phyloP scores from a whole-genome alignment of 1,140 invertebrate species.

The Drosophila ficusphila region DNA sequence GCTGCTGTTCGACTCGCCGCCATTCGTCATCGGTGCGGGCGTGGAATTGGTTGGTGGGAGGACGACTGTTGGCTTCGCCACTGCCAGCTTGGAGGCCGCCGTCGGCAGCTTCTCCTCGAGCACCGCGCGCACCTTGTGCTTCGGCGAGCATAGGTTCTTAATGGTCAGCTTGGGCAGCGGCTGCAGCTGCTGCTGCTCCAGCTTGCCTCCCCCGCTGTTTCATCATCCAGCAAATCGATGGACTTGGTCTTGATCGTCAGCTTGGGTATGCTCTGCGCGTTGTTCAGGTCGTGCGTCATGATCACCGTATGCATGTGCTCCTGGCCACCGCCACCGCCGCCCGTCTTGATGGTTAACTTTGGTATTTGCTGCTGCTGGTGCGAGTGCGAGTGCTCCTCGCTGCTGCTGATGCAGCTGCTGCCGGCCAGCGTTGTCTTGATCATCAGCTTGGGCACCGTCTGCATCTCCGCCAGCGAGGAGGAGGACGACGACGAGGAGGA shows the following conservation, averaged over 20 bases:
- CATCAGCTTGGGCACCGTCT: conserved; percentile 77
- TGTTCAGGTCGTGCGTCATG: conserved; percentile 68
- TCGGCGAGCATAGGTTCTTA: conserved; percentile 78
- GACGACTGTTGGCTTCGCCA: conserved; percentile 8
- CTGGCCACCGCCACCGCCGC: conserved; percentile 10
- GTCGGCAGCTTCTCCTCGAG: conserved; percentile 63
- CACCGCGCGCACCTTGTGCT: conserved; percentile 71
- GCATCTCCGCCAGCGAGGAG: conserved; percentile 41
- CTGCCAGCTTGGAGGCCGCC: conserved; percentile 40
- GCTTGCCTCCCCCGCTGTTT: conserved; percentile 6
- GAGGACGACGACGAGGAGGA: conserved; percentile 54
- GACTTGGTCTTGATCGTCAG: conserved; percentile 71
- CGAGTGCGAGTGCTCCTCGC: conserved; percentile 22
- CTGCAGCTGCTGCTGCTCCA: conserved; percentile 38
- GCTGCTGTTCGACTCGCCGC: conserved; percentile 63
- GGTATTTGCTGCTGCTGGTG: conserved; percentile 63
- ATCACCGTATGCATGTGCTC: conserved; percentile 74
- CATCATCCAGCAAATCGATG: conserved; percentile 35
- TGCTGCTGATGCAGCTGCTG: conserved; percentile 52
- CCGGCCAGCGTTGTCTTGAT: conserved; percentile 75
- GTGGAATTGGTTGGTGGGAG: conserved; percentile 1
- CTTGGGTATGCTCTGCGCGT: conserved; percentile 76
- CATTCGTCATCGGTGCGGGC: conserved; percentile 46
- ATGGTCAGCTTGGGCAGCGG: conserved; percentile 78
- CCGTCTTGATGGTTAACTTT: conserved; percentile 77